Base-by-base conservation (phyloP, 2,888 invertebrate genomes). In the Cremastinae sp. region DNA sequence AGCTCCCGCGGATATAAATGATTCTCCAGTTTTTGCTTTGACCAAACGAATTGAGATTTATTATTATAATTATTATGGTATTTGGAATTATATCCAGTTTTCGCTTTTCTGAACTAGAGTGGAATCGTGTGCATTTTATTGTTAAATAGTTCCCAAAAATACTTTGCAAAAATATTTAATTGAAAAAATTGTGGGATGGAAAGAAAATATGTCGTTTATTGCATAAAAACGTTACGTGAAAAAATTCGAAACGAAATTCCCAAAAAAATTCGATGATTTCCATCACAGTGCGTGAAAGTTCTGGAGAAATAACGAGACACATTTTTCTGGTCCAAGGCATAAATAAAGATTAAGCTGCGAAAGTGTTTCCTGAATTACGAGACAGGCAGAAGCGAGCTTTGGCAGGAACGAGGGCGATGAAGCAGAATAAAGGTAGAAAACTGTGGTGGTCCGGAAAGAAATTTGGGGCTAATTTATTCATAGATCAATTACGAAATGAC, bases 401-500 rank as follows among this genome's bases (percentile, higher is more conserved):
- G 16, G 16, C 10, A 55, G 45, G 20, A 12, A 4, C 20, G 35
- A 37, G 55, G 9, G 12, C 49, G 12, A 49, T 20, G 37, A 39
- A 45, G 16, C n/a, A 8, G 49, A 56, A 62, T 47, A n/a, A 53
- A 55, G 16, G 18, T 28, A 28, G 10, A 28, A 45, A 61, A 35
- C 61, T 53, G 45, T 1, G 41, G 5, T 28, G 28, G 61, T 47
- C 47, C 9, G 39, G 61, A 41, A 37, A 5, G 41, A 51, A 68
- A 81, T 79, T 53, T 62, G n/a, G 39, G 68, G 62, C 39, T 82
- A 81, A 83, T 83, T 81, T 82, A 83, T 83, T 83, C 83, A 81
- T 81, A 81, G 81, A 82, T 82, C 83, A 80, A 82, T 83, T 80
- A 81, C 74, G 76, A 69, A 18, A 55, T 10, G 45, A 55, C 45